These are phyloP conservation scores for Diorhabda sublineata DNA, from an alignment of 1,140 invertebrate species.

Conservation along the genomic window DNA sequence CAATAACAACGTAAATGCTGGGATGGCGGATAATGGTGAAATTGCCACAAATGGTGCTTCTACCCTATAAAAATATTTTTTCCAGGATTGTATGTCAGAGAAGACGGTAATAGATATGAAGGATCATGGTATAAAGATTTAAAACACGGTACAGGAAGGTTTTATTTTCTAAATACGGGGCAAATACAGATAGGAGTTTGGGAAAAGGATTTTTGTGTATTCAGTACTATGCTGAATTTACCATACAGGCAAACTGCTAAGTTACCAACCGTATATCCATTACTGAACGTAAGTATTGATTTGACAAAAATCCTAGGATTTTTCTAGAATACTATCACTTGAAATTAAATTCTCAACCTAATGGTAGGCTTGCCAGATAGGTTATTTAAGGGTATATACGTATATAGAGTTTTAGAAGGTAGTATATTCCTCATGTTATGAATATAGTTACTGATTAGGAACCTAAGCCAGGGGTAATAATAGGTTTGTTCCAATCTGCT, in stretches of 20 bases:
- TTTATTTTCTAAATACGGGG: conserved; percentile 57
- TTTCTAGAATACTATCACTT: background rate
- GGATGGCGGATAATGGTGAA: no score
- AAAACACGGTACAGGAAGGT: conserved; percentile 57
- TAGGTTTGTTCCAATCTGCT: no score
- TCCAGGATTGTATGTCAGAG: conserved; percentile 33
- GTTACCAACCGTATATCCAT: conserved; percentile 53
- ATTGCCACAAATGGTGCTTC: no score
- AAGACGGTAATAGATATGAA: conserved; percentile 59
- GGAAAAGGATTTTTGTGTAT: conserved; percentile 50
- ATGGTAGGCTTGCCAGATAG: background rate
- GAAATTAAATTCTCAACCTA: background rate
- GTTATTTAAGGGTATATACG: no score
- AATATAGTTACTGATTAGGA: background rate
- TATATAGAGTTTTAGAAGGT: background rate
- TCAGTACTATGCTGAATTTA: conserved; percentile 54
- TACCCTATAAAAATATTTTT: background rate
- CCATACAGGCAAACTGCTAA: conserved; percentile 52
- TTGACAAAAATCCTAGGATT: background rate
- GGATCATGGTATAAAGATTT: conserved; percentile 54
- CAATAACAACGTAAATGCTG: no score
- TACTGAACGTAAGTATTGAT: conserved; percentile 49
- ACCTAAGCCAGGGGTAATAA: background rate
- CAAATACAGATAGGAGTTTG: conserved; percentile 60
- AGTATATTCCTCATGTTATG: background rate